Evolutionary conservation across 2,797 vertebrate genomes (phyloP), one percentile per base, ranked within the genome.

Genomic region (Danio kyathit): DNA sequence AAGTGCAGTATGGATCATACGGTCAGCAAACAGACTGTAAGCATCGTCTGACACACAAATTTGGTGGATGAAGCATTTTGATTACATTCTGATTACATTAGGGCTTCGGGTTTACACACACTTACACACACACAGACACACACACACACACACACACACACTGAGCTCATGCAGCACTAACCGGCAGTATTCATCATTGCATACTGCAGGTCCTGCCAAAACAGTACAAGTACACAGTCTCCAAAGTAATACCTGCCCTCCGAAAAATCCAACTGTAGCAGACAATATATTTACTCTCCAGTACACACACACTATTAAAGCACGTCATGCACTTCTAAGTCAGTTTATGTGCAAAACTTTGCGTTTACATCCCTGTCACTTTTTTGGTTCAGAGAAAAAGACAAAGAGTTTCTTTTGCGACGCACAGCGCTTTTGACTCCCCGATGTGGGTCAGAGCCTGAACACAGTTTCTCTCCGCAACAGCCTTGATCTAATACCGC

Each of bases 391-490:
- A 44, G 38, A 65, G 16, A 1, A 46, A 66, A 77, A 46, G 3
- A 51, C 46, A 49, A 76, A 44, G 67, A 52, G 13, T 16, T 48
- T 71, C 16, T 12, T 51, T 65, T 41, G 29, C 5, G 4, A 40
- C 43, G 12, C 12, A n/a, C 73, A 63, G 21, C 59, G 41, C 74
- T 5, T 72, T 38, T 1, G 17, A 64, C 59, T 73, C 69, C 6
- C n/a, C 6, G 61, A 74, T 74, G 60, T 80, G 78, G 70, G 78
- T 80, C 70, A 74, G 60, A 74, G 19, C 60, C 49, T 5, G 11
- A 73, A 44, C 17, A 29, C 70, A 38, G 52, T 72, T 64, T 72
- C 67, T 54, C 48, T 38, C 60, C 11, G 38, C 46, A 43, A 52
- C 46, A 51, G 57, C 38, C 69, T 80, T 44, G 16, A 73, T 80